A percentile compares a stretch with the other conserved stretches of the same genome.
Conservation (phyloP, 2,113 vertebrate genomes). For the Mixornis gularis region DNA sequence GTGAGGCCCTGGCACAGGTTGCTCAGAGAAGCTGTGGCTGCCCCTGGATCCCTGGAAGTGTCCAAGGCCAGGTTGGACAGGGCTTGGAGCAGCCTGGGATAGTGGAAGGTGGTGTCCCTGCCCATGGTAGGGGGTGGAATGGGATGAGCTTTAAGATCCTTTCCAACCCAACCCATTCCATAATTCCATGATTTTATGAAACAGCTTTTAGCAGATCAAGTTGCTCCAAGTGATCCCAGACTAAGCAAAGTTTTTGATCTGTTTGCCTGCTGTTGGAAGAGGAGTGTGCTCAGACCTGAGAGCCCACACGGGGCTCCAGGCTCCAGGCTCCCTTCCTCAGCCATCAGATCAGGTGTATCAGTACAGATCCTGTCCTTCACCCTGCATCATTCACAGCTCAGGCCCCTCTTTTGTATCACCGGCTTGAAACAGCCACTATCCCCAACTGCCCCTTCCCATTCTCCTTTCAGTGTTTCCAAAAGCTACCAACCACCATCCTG, state of each 20-base stretch:
- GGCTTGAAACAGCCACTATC: neutral
- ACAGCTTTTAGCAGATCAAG: neutral
- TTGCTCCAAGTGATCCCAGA: neutral
- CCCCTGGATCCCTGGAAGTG: neutral
- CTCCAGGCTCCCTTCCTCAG: neutral
- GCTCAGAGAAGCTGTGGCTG: neutral
- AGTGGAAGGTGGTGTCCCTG: neutral
- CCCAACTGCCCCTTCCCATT: neutral
- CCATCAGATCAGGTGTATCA: neutral
- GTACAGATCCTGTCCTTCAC: neutral
- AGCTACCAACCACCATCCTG: neutral
- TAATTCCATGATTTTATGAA: neutral
- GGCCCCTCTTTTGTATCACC: neutral
- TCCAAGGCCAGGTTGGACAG: fast-evolving
- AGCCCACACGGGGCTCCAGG: fast-evolving
- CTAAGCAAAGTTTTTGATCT: neutral
- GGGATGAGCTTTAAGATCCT: neutral
- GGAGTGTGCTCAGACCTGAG: neutral
- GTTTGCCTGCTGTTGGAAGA: neutral
- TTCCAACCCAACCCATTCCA: neutral
- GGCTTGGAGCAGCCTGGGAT: neutral
- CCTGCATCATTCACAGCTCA: neutral
- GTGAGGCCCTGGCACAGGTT: fast-evolving
- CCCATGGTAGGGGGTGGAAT: neutral
- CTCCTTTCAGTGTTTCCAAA: neutral